Evolutionary conservation across 2,888 invertebrate genomes (phyloP).

Genomic region (Ormyrus nitidulus): DNA sequence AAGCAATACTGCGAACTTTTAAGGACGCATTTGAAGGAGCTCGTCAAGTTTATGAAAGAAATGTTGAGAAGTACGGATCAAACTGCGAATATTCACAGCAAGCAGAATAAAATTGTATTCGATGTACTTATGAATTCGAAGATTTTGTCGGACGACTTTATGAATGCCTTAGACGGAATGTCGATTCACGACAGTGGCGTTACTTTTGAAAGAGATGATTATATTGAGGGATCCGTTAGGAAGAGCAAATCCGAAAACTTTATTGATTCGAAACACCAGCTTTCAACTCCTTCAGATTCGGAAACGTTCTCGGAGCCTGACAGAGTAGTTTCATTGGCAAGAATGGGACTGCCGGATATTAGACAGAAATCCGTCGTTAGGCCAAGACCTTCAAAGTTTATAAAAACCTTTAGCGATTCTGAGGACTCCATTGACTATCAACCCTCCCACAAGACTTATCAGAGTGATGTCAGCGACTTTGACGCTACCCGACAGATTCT

Average conservation of each 20-base stretch:
- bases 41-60: slow-evolving; percentile 71
- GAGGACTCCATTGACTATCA: slow-evolving; percentile 71
- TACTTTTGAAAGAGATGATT: slow-evolving; percentile 31
- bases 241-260: slow-evolving; percentile 65
- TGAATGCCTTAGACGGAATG: slow-evolving; percentile 65
- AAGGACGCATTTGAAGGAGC: slow-evolving; percentile 68
- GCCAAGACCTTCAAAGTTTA: slow-evolving; percentile 64
- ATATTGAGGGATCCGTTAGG: slow-evolving; percentile 57
- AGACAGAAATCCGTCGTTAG: slow-evolving; percentile 64
- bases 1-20: slow-evolving; percentile 69
- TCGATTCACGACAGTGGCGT: slow-evolving; percentile 53
- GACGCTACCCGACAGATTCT: slow-evolving; percentile 65
- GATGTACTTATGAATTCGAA: slow-evolving; percentile 69
- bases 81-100: slow-evolving; percentile 58
- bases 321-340: slow-evolving; percentile 86
- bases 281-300: slow-evolving; percentile 80
- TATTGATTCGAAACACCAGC: slow-evolving; percentile 60
- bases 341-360: slow-evolving; percentile 83
- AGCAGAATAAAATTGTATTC: slow-evolving; percentile 67
- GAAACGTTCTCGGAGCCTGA: slow-evolving; percentile 94
- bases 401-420: slow-evolving; percentile 70
- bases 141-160: slow-evolving; percentile 69
- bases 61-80: slow-evolving; percentile 65
- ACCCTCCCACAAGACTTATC: slow-evolving; percentile 66
- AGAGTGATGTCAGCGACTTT: slow-evolving; percentile 65